phyloP scores from a whole-genome alignment of 2,888 invertebrate species.

The Frankliniella fusca region DNA sequence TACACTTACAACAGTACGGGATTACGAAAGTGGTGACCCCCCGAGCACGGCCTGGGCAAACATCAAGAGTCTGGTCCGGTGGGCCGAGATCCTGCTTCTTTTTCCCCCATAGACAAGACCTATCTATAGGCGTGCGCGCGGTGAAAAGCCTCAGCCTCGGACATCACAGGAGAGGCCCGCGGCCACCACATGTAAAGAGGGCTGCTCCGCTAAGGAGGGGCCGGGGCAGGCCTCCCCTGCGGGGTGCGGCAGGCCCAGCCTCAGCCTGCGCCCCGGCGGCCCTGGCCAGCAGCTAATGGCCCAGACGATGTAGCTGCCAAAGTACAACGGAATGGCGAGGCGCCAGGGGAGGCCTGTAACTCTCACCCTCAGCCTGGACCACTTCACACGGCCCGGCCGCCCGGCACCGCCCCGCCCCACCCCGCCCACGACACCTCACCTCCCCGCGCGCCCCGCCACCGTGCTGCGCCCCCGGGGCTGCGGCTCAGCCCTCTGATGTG shows the following conservation, averaged over 20 bases:
- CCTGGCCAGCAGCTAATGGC: neutral
- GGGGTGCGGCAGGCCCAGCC: neutral
- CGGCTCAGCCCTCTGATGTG: neutral
- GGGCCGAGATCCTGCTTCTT: too few species aligned
- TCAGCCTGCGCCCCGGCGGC: neutral
- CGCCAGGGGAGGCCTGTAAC: conserved; percentile 20
- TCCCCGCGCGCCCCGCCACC: neutral
- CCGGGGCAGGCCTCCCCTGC: neutral
- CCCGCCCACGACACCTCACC: neutral
- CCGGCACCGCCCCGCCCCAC: neutral
- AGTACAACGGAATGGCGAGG: conserved; percentile 16
- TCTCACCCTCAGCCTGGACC: neutral
- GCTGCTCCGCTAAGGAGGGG: neutral
- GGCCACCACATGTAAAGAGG: too few species aligned
- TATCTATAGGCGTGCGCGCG: too few species aligned
- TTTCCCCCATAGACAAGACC: too few species aligned
- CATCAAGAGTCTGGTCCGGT: too few species aligned
- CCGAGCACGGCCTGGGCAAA: too few species aligned
- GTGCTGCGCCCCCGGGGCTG: neutral
- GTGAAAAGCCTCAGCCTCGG: too few species aligned
- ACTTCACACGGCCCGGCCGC: conserved; percentile 7
- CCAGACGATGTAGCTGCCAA: conserved; percentile 18
- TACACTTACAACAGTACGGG: too few species aligned
- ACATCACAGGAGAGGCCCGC: too few species aligned
- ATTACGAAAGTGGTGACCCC: too few species aligned